Conservation (phyloP, 2,797 vertebrate species). For the Anabacerthia variegaticeps region DNA sequence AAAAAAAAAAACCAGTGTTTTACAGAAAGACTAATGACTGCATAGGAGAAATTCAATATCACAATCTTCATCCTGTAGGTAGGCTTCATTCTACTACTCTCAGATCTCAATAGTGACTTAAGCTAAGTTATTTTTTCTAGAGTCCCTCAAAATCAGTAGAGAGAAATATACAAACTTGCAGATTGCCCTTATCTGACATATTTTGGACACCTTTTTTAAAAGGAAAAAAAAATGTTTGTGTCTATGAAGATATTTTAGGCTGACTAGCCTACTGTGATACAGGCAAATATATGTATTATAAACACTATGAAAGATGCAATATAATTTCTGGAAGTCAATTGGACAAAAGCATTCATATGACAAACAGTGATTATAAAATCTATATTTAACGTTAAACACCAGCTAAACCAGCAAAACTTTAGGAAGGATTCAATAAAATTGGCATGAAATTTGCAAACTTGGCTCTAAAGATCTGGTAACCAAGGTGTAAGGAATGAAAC, state of each 20-base stretch:
- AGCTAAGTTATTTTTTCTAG: not conserved
- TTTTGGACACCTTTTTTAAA: not conserved
- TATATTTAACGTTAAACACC: not conserved
- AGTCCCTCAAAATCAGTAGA: not conserved
- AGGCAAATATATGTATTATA: not conserved
- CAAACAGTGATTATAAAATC: not conserved
- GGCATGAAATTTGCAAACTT: not conserved
- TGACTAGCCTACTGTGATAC: not conserved
- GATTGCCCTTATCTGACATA: not conserved
- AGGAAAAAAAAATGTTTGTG: not conserved
- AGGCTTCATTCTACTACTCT: not conserved
- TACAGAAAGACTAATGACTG: not conserved
- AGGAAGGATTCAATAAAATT: not conserved
- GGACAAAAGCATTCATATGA: not conserved
- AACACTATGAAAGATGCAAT: not conserved
- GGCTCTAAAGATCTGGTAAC: not conserved
- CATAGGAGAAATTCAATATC: not conserved
- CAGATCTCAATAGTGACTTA: not conserved
- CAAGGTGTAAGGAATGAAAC: not conserved
- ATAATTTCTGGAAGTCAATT: not conserved
- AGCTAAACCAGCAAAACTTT: not conserved
- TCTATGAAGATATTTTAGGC: not conserved
- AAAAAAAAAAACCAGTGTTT: not conserved
- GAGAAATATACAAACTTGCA: not conserved
- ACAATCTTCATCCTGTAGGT: not conserved